These are phyloP conservation scores for Paguma larvata DNA, from an alignment of 2,797 vertebrate genomes.

Conservation along the genomic window DNA sequence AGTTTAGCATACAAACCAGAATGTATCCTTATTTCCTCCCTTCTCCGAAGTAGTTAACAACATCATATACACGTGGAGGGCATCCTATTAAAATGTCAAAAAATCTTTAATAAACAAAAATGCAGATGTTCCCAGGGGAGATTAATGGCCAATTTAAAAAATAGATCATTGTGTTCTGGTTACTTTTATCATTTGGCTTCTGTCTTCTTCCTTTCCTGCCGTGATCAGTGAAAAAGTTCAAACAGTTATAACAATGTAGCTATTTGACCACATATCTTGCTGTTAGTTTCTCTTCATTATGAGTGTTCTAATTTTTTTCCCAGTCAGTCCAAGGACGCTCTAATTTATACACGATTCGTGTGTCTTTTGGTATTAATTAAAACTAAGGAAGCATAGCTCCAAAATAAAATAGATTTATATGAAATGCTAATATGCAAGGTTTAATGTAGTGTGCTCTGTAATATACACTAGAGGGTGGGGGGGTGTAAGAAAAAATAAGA, in stretches of 20 bases:
- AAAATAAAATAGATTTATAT: slow-evolving; percentile 38
- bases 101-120: slow-evolving; percentile 52
- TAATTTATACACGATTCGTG: not conserved
- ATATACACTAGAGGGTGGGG: not conserved
- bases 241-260: not conserved
- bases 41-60: not conserved
- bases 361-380: slow-evolving; percentile 62
- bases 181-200: not conserved
- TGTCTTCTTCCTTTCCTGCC: not conserved
- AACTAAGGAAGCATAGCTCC: slow-evolving; percentile 50
- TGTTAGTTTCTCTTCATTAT: slow-evolving; percentile 27
- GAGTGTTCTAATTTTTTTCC: not conserved
- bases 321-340: not conserved
- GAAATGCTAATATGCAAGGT: not conserved
- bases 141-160: slow-evolving; percentile 31
- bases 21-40: not conserved
- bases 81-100: not conserved
- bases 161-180: not conserved
- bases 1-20: slow-evolving; percentile 5
- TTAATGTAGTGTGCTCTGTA: not conserved
- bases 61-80: not conserved
- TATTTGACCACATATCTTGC: not conserved
- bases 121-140: slow-evolving; percentile 1
- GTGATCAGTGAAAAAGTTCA: not conserved
- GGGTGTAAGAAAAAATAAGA: not conserved